Base-by-base conservation (phyloP, 2,888 invertebrate genomes). In the Lissonota sp. region DNA sequence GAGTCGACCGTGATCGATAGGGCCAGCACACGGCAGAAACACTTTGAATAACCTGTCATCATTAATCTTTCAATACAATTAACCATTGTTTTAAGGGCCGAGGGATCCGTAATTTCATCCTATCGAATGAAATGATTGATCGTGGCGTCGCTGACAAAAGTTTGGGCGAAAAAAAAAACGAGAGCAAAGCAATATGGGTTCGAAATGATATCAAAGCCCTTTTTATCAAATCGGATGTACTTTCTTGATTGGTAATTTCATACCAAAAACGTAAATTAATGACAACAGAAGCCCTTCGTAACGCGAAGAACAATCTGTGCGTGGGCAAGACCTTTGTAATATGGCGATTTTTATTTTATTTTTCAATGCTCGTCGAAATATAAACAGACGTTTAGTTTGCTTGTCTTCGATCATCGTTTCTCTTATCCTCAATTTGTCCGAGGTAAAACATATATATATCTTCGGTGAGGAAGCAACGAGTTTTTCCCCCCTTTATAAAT, bases 1-100 rank as follows among this genome's bases (percentile, higher is more conserved):
- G 62, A 62, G 58, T 40, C 44, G 62, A 72, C 75, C 62, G 40
- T 72, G 75, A 80, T 71, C 76, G 80, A 76, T 66, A 62, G 49
- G 58, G 71, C 14, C 40, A 57, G 46, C 14, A 72, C 51, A 16
- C 6, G 12, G 16, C 6, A 39, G 46, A 40, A 39, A 10, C 44
- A 44, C 10, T 57, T 63, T n/a, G 44, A 57, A 44, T 79, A 62
- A 16, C 46, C 39, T 39, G 14, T n/a, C 26, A 71, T 71, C 44
- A 75, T 75, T 75, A 57, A 37, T 74, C 62, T 44, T 51, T 53
- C 53, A 37, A 60, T 58, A 10, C 40, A 53, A 60, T 49, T 40
- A 58, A 40, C 16, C 14, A 69, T 73, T 64, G 44, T 64, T 46
- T 67, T 51, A 57, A 53, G 44, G 63, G 12, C 39, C 7, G 37